Evolutionary conservation across 2,797 vertebrate species (phyloP), one percentile per base, ranked within the genome.

Genomic region (Hapalemur alaotrensis): DNA sequence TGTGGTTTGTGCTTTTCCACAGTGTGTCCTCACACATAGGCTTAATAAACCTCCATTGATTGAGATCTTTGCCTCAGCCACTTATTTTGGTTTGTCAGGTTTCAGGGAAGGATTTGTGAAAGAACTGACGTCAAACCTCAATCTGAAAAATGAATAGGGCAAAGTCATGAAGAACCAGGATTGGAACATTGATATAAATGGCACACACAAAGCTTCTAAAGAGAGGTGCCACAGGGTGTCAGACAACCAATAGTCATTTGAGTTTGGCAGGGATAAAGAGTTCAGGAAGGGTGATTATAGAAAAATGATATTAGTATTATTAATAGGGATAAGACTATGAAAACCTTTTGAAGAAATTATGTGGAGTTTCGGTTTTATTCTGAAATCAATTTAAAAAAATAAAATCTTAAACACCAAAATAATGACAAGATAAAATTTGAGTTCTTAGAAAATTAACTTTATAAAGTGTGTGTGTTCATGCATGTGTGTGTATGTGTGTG

Each of bases 121-220:
- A n/a, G 7, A 52, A 30, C 4, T 30, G 18, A 30, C 32, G 32
- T 85, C 17, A 85, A 8, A 80, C 0, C 11, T 82, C 20, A 92
- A 72, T 48, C 78, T n/a, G 22, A 88, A 96, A 84, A 83, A 95
- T 80, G n/a, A 95, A 87, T 65, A 80, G 10, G 43, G 11, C 9
- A 73, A 85, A 52, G 65, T 13, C 4, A 20, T 46, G 65, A 93
- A 85, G 17, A 85, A 17, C 4, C 18, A 81, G 25, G 25, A 30
- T 11, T 88, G 54, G 59, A 59, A 83, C 63, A 85, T 3, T 95
- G 23, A 65, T 78, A 15, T 32, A 85, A 89, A 94, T 14, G 25
- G 25, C 3, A 30, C 20, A 18, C 0, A 70, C 35, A 32, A 57
- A 18, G 6, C 81, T 38, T 43, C 17, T 11, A 54, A 48, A 50